Base-by-base conservation (phyloP, 2,797 vertebrate genomes). In the Gallinago stenura region DNA sequence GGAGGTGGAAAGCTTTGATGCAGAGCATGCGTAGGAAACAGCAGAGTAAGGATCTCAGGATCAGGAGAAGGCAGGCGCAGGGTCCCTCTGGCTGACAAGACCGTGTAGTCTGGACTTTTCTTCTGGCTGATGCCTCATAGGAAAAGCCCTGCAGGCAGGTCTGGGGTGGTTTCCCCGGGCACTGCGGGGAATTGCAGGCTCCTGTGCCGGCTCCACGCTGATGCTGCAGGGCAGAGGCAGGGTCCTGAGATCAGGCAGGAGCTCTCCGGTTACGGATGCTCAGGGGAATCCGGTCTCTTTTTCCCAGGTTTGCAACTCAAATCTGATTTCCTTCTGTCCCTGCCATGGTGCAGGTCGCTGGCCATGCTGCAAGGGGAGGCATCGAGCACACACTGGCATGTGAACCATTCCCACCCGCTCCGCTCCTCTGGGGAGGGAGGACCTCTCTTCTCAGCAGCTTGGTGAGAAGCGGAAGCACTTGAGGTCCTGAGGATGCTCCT, bases 341-440 rank as follows among this genome's bases (percentile, higher is more conserved):
- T 22, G 28, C 3, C 6, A 69, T 1, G 56, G 12, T 13, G 12
- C 62, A 28, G 33, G 53, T 61, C 57, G 64, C 66, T 9, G 3
- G 72, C 83, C 4, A 0, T 16, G 62, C 68, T 62, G 84, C 87
- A 25, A 78, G 62, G 70, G 22, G n/a, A 88, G 39, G 53, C 37
- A 39, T 6, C 0, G 2, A 33, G 14, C 10, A 2, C 6, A 25
- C 5, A 7, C 69, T 64, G 30, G 64, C 37, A 5, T 2, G 46
- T 3, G 14, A 58, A 45, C 31, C n/a, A 46, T 26, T 48, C 18
- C 25, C 61, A 79, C 25, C 56, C 3, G 0, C 50, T 30, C 71
- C 1, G 1, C 10, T 58, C 25, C 75, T 46, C 48, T 2, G 0
- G 31, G 35, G 12, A 75, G 10, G 65, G 41, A 60, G 21, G 45